Evolutionary conservation across 2,888 invertebrate genomes (phyloP), one percentile per base, ranked within the genome.

Genomic region (Parascotia fuliginaria): DNA sequence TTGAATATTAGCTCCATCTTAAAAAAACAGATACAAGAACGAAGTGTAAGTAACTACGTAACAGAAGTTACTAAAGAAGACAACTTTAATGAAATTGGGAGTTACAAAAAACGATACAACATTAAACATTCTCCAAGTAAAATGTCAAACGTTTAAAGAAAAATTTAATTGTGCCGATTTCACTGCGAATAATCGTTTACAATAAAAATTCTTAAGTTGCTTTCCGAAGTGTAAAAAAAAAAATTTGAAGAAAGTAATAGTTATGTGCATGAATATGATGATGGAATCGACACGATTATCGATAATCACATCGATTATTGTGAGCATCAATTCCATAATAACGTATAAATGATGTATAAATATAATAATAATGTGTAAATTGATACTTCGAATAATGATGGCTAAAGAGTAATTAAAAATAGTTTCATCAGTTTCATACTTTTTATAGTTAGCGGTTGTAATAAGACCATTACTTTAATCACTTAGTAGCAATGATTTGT

Each of bases 141-240:
- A 59, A 59, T 52, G 63, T 62, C 54, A 51, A 61, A 61, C 51
- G 37, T 49, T 27, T 42, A 55, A 62, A 62, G 55, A 62, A 49
- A 52, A 55, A 39, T 51, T 59, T 48, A 55, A 41, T 47, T 38
- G 45, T 41, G n/a, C n/a, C n/a, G n/a, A n/a, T n/a, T n/a, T n/a
- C 37, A 50, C 50, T 42, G 37, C 40, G 3, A 39, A 62, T 62
- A 34, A 61, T 45, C 38, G 48, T 43, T 54, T 19, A 40, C 55
- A 55, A 59, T 62, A 62, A 63, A 62, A 63, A 55, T 62, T 9
- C 14, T 24, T 7, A 24, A 24, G 7, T 2, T 5, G 3, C 24
- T 24, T 24, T 3, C 24, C 7, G 7, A 24, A 24, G 24, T 24
- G 7, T 24, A 7, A 24, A 24, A 24, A 24, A 24, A 24, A 24